Conservation (phyloP, 2,888 invertebrate genomes). For the Athrips mouffetella region DNA sequence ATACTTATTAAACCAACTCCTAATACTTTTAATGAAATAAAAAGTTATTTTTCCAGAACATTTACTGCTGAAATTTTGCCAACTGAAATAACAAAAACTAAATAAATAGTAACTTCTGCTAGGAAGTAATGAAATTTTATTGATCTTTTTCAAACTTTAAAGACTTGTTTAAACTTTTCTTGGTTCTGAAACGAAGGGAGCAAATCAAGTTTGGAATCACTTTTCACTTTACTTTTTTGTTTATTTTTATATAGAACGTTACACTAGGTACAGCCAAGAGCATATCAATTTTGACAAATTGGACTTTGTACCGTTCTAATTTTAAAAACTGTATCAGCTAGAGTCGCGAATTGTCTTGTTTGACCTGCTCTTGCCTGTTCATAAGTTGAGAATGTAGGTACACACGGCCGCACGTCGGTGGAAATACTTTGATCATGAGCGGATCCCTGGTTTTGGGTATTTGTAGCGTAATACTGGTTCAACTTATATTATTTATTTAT, state of each 20-base stretch:
- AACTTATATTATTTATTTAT: too few species aligned
- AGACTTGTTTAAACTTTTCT: conserved; percentile 7
- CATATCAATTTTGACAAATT: too few species aligned
- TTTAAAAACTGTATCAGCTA: neutral
- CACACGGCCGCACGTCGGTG: too few species aligned
- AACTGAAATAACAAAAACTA: neutral
- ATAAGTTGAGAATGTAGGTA: too few species aligned
- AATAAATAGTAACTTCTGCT: neutral
- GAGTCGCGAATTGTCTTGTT: neutral
- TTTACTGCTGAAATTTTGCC: neutral
- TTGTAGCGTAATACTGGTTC: too few species aligned
- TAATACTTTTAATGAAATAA: too few species aligned
- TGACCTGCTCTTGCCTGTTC: too few species aligned
- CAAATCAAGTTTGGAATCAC: neutral
- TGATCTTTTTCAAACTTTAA: conserved; percentile 6
- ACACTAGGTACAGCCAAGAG: neutral
- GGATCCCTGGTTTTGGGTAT: too few species aligned
- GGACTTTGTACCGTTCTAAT: too few species aligned
- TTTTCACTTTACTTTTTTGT: neutral
- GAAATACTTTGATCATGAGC: too few species aligned
- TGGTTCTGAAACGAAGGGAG: neutral
- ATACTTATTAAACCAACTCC: too few species aligned
- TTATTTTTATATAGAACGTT: neutral
- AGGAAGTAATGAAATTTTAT: conserved; percentile 9
- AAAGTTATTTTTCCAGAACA: neutral